Evolutionary conservation across 2,797 vertebrate genomes (phyloP).

Genomic region (Sylvilagus floridanus): DNA sequence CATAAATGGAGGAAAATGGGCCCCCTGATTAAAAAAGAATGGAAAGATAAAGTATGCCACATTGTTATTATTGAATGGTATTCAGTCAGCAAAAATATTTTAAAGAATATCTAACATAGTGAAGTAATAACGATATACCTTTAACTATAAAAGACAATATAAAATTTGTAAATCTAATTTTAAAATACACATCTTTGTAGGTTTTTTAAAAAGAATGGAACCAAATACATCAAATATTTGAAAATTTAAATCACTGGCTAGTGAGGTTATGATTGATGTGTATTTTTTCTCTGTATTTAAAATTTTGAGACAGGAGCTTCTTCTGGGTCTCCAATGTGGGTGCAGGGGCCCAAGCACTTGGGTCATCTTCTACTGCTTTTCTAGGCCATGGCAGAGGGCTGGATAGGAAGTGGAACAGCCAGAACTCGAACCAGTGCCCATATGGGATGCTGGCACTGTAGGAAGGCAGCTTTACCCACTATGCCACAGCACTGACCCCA

Average conservation of each 20-base stretch:
- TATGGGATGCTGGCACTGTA: no score
- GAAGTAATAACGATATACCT: slow-evolving; percentile 22
- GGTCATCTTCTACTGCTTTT: no score
- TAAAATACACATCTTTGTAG: neutral
- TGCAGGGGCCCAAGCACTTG: no score
- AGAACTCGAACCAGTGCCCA: no score
- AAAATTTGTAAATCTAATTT: slow-evolving; percentile 11
- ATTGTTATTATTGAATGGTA: neutral
- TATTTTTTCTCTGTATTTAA: slow-evolving; percentile 23
- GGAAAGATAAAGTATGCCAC: neutral
- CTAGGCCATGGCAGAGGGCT: no score
- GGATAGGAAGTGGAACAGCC: no score
- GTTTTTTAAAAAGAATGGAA: slow-evolving; percentile 19
- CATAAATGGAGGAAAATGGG: neutral
- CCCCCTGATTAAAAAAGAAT: neutral
- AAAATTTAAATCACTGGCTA: neutral
- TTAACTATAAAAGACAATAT: slow-evolving; percentile 25
- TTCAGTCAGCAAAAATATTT: slow-evolving; percentile 3
- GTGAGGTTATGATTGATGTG: neutral
- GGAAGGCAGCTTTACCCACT: no score
- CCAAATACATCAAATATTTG: slow-evolving; percentile 12
- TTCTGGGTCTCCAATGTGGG: no score
- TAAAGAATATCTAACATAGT: slow-evolving; percentile 16
- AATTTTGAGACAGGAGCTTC: neutral
- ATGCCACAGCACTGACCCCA: no score